Base-by-base conservation (phyloP, 1,140 invertebrate genomes). In the Macrobrachium nipponense region DNA sequence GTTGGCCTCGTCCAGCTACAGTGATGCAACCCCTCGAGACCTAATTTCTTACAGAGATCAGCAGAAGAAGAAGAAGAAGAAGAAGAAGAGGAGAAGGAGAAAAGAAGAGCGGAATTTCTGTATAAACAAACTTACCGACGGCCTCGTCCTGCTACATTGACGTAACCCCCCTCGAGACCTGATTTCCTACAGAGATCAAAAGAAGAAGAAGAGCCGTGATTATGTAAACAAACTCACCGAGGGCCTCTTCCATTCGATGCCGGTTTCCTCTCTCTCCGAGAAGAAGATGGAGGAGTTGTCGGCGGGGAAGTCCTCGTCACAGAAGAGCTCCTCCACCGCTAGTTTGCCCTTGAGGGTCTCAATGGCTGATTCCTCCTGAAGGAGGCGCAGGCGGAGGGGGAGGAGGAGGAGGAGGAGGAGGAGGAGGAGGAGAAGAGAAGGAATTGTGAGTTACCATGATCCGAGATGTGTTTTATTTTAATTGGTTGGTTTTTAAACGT, bases 271-370 rank as follows among this genome's bases (percentile, higher is more conserved):
- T 36, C 90, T 88, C 17, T 89, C 87, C 59, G 90, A 92, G 89
- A 90, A 93, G 88, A 91, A 93, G 59, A 93, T 86, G n/a, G 91
- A 90, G n/a, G 88, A 87, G 64, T 90, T 88, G 83, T 90, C 89
- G 14, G 93, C 92, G 18, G 92, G 92, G 89, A 93, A 93, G 80
- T 93, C 92, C 23, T 91, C 91, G 89, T 93, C 93, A 83, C 91
- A 91, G 88, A 92, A 93, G 17, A 93, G 89, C 11, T 82, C 87
- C 10, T 89, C 90, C 11, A 72, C 60, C 6, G 36, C 61, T 51
- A 80, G 90, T 85, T 78, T 89, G 86, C 36, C 73, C 82, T 73
- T 59, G 66, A 90, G 58, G 20, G 86, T 66, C 64, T 83, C 72
- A 59, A 88, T 77, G 61, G 73, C 62, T 62, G 78, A 68, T 64